These are phyloP conservation scores for Agriopis leucophaearia DNA, from an alignment of 2,888 invertebrate species.

Conservation along the genomic window DNA sequence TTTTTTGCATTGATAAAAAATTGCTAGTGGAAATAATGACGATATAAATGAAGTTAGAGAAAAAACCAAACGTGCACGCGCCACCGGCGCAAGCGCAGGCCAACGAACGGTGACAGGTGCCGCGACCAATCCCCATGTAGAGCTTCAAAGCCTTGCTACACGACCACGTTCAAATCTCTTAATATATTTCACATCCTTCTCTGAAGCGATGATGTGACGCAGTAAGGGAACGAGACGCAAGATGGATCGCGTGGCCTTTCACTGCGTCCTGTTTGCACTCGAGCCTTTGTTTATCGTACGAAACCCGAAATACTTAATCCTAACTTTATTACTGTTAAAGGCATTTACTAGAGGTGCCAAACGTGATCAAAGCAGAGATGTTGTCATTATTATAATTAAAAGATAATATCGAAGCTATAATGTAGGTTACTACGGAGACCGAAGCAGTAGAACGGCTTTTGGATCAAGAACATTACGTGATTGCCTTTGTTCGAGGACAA, in stretches of 20 bases:
- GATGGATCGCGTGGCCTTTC: slow-evolving; percentile 45
- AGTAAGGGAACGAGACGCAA: slow-evolving; percentile 29
- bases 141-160: slow-evolving; percentile 45
- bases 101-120: slow-evolving; percentile 82
- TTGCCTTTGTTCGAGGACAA: slow-evolving; percentile 46
- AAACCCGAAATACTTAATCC: slow-evolving; percentile 42
- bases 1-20: slow-evolving; percentile 44
- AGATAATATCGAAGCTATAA: slow-evolving; percentile 25
- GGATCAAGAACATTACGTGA: slow-evolving; percentile 51
- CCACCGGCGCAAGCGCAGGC: slow-evolving; percentile 64
- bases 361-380: slow-evolving; percentile 16
- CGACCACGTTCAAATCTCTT: slow-evolving; percentile 55
- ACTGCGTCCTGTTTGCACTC: slow-evolving; percentile 42
- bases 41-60: slow-evolving; percentile 56
- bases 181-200: slow-evolving; percentile 63
- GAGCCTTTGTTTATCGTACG: slow-evolving; percentile 65
- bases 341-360: not conserved
- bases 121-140: slow-evolving; percentile 68
- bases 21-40: slow-evolving; percentile 48
- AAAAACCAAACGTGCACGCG: slow-evolving; percentile 71
- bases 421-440: slow-evolving; percentile 28
- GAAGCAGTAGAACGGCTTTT: slow-evolving; percentile 42
- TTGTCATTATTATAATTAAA: slow-evolving; percentile 26
- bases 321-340: slow-evolving; percentile 6
- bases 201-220: slow-evolving; percentile 19